Percentiles rank a stretch among this genome's conserved stretches.
Evolutionary conservation across 2,797 vertebrate genomes (phyloP).

Genomic region (Melanotaenia pygmaea): DNA sequence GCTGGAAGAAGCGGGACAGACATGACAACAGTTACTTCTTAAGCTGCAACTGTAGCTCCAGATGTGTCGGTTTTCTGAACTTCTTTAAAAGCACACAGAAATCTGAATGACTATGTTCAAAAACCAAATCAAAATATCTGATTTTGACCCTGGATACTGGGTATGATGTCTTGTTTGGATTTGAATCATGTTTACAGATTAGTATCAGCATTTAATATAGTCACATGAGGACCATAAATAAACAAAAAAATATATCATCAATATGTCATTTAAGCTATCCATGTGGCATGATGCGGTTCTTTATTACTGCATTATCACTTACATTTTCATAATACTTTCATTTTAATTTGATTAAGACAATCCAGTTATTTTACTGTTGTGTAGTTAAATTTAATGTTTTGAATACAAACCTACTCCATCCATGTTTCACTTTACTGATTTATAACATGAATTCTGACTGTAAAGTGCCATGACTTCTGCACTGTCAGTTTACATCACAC

Average conservation of each 20-base stretch:
- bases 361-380: too few relatives aligned
- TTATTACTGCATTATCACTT: too few relatives aligned
- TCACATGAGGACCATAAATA: background rate
- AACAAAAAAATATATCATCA: background rate
- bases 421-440: background rate
- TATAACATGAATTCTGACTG: background rate
- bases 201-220: background rate
- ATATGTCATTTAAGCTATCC: too few relatives aligned
- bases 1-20: constrained; percentile 24
- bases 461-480: background rate
- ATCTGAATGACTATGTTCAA: background rate
- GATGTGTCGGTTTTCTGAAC: background rate
- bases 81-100: background rate
- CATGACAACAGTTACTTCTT: background rate
- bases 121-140: background rate
- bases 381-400: too few relatives aligned
- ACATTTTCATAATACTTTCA: background rate
- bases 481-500: background rate
- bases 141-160: too few relatives aligned
- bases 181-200: background rate
- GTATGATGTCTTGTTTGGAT: too few relatives aligned
- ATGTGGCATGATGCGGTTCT: background rate
- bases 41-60: background rate
- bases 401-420: background rate
- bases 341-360: background rate